A percentile compares a stretch with the other conserved stretches of the same genome.
Evolutionary conservation across 2,888 invertebrate species (phyloP).

Genomic region (Eupithecia vulgata): DNA sequence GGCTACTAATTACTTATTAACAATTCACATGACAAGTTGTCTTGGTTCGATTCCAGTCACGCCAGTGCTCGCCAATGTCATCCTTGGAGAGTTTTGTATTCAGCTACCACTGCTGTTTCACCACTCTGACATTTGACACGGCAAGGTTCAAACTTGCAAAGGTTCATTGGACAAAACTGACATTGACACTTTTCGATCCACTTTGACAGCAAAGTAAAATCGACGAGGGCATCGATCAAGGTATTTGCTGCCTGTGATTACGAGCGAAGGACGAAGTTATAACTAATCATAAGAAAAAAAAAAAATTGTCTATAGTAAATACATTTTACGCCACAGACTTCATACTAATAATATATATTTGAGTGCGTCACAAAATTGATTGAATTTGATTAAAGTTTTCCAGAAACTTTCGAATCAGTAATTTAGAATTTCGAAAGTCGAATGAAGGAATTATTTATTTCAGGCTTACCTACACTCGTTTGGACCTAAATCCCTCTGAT

Average conservation of each 20-base stretch:
- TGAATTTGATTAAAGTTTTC: too few species aligned
- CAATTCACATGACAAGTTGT: not conserved
- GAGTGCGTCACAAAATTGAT: too few species aligned
- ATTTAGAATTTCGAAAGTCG: too few species aligned
- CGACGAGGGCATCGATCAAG: not conserved
- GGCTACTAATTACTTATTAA: conserved; percentile 13
- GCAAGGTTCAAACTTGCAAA: conserved; percentile 53
- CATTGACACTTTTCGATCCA: conserved; percentile 28
- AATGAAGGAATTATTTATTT: too few species aligned
- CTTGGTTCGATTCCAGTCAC: conserved; percentile 59
- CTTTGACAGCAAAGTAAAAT: not conserved
- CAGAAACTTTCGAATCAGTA: too few species aligned
- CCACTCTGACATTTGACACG: conserved; percentile 61
- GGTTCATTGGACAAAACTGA: conserved; percentile 53
- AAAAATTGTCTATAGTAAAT: too few species aligned
- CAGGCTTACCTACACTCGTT: too few species aligned
- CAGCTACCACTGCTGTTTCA: conserved; percentile 61
- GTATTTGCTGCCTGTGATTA: not conserved
- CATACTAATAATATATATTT: too few species aligned
- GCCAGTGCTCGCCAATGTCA: conserved; percentile 74
- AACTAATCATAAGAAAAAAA: too few species aligned
- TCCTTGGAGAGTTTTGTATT: conserved; percentile 63
- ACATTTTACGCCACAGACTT: too few species aligned
- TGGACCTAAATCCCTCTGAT: too few species aligned
- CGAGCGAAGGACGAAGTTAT: too few species aligned